Percentiles rank a stretch among this genome's conserved stretches.
phyloP scores from a whole-genome alignment of 2,113 vertebrate genomes.

The Zapus hudsonius region DNA sequence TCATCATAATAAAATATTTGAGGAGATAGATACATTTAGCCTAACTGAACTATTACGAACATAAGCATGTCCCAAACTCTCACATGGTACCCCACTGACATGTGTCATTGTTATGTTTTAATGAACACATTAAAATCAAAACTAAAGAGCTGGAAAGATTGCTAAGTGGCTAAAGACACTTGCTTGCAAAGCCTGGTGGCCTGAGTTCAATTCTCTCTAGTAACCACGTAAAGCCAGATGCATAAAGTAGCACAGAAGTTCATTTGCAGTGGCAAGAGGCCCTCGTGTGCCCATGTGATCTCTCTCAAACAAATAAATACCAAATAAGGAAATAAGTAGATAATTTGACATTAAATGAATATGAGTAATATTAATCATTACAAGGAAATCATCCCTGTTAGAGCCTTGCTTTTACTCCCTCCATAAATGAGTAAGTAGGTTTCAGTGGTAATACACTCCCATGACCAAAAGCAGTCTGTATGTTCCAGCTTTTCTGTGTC shows the following conservation, averaged over 20 bases:
- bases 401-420: background rate
- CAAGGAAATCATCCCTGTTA: background rate
- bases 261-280: too few species aligned
- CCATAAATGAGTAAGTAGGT: background rate
- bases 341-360: too few species aligned
- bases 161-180: too few species aligned
- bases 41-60: background rate
- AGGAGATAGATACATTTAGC: background rate
- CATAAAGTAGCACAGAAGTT: too few species aligned
- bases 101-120: background rate
- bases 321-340: too few species aligned
- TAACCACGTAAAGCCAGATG: too few species aligned
- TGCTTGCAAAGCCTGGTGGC: too few species aligned
- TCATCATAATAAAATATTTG: background rate
- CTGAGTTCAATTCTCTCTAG: too few species aligned
- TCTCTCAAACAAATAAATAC: too few species aligned
- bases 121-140: background rate
- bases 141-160: background rate
- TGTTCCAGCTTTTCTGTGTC: background rate
- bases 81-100: background rate
- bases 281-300: too few species aligned
- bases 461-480: background rate
- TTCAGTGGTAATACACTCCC: background rate
- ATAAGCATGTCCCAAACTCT: background rate
- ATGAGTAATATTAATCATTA: background rate